Evolutionary conservation across 2,888 invertebrate species (phyloP), one percentile per base, ranked within the genome.

Genomic region (Macrophya annulata): DNA sequence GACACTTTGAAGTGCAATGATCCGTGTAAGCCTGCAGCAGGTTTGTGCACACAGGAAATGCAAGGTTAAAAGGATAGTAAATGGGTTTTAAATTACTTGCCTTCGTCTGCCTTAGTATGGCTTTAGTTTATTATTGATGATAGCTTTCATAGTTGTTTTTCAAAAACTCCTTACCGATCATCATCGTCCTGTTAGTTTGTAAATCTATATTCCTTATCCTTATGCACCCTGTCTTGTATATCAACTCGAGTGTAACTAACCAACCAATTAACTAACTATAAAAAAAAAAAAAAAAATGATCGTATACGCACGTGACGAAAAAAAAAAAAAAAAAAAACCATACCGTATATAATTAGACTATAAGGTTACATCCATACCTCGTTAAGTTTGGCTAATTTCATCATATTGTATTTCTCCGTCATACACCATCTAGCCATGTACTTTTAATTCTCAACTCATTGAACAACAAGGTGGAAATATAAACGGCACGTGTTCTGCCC

Each of bases 311-410:
- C n/a, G 43, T 43, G 43, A 55, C 77, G 77, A 45, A 8, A 12
- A 17, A 12, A 25, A 0, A 15, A 40, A 5, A 15, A 40, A n/a
- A n/a, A 62, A 72, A 62, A 9, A 81, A 62, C 5, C 40, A 21
- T n/a, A n/a, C 48, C 51, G 71, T 83, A 71, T 83, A 71, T 83
- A 83, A 83, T 83, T 83, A 68, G 83, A 83, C 51, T 83, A 45
- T 83, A 25, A 83, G 71, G 83, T 83, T 83, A 81, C 81, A 59
- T 21, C 40, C 77, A 37, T 21, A 21, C 77, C 77, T 77, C 55
- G 48, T 55, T 77, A 81, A 43, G 31, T 21, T 9, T 48, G 68
- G 45, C 51, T 48, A 83, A 68, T 83, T 83, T 71, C 40, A 83
- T 83, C 62, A 71, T 83, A 83, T 83, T 71, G 68, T 68, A 68